Evolutionary conservation across 1,140 invertebrate species (phyloP).

Genomic region (Sitodiplosis mosellana): DNA sequence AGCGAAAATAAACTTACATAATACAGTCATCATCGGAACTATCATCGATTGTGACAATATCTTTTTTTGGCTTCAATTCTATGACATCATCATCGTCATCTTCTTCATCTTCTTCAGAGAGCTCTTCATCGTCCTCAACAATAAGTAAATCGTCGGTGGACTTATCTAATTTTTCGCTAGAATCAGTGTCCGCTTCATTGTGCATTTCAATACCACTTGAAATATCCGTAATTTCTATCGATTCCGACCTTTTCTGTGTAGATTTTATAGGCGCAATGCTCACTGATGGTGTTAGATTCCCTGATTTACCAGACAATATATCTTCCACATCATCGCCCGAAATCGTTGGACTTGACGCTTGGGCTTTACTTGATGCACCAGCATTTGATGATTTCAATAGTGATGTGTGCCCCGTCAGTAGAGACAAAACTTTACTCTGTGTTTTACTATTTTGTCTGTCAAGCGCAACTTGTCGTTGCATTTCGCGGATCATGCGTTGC

Average conservation of each 20-base stretch:
- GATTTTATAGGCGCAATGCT: neutral
- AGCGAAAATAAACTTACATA: slow-evolving; percentile 24
- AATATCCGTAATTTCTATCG: no score
- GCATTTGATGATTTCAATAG: slow-evolving; percentile 1
- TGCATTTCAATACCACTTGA: no score
- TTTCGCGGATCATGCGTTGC: slow-evolving; percentile 57
- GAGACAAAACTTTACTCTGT: slow-evolving; percentile 43
- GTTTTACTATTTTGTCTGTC: slow-evolving; percentile 33
- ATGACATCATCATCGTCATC: no score
- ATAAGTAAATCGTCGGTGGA: neutral
- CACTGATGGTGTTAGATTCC: slow-evolving; percentile 1
- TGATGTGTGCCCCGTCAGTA: slow-evolving; percentile 38
- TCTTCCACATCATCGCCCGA: neutral
- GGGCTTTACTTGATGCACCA: neutral
- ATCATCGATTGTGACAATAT: slow-evolving; percentile 45
- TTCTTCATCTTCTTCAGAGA: no score
- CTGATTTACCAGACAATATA: no score
- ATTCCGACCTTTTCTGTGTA: no score
- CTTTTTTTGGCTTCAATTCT: slow-evolving; percentile 15
- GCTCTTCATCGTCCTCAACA: slow-evolving; percentile 1
- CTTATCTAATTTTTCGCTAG: neutral
- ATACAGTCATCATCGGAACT: slow-evolving; percentile 63
- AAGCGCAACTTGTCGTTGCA: slow-evolving; percentile 16
- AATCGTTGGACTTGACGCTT: slow-evolving; percentile 6
- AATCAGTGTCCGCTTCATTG: no score